phyloP scores from a whole-genome alignment of 2,888 invertebrate genomes.

The Chymomyza amoena region DNA sequence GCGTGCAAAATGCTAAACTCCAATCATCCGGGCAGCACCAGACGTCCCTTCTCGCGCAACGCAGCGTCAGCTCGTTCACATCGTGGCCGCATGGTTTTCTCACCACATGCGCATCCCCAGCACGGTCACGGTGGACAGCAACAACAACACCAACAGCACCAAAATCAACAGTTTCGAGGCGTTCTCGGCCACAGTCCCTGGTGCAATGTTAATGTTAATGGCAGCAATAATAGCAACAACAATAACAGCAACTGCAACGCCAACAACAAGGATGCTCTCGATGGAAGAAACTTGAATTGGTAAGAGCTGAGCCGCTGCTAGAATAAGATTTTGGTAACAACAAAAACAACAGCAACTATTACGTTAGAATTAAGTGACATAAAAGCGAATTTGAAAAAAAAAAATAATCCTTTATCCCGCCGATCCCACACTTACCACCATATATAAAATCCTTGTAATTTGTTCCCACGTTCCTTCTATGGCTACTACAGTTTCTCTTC shows the following conservation, averaged over 20 bases:
- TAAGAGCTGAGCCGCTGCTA: conserved; percentile 70
- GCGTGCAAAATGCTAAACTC: conserved; percentile 54
- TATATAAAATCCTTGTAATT: conserved; percentile 55
- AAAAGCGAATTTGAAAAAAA: conserved; percentile 68
- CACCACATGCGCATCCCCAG: conserved; percentile 74
- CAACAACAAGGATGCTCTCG: conserved; percentile 51
- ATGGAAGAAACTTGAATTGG: conserved; percentile 75
- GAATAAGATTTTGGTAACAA: conserved; percentile 1
- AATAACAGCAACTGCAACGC: conserved; percentile 39
- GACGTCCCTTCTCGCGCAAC: conserved; percentile 78
- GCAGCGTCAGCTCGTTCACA: conserved; percentile 75
- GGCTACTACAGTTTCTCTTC: conserved; percentile 56
- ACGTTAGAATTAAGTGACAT: conserved; percentile 68
- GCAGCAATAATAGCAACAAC: conserved; percentile 31
- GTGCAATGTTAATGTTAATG: conserved; percentile 59
- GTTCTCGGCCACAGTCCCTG: conserved; percentile 64
- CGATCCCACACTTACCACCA: conserved; percentile 49
- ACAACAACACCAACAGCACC: conserved; percentile 51
- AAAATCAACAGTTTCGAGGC: conserved; percentile 8
- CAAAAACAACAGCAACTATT: conserved; percentile 26
- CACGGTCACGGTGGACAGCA: conserved; percentile 61
- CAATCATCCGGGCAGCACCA: conserved; percentile 77
- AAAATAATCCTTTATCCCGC: conserved; percentile 30
- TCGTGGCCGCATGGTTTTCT: conserved; percentile 77
- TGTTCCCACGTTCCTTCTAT: conserved; percentile 48